These are phyloP conservation scores for Platerodrilus igneus DNA, from an alignment of 2,888 invertebrate genomes.

Conservation along the genomic window DNA sequence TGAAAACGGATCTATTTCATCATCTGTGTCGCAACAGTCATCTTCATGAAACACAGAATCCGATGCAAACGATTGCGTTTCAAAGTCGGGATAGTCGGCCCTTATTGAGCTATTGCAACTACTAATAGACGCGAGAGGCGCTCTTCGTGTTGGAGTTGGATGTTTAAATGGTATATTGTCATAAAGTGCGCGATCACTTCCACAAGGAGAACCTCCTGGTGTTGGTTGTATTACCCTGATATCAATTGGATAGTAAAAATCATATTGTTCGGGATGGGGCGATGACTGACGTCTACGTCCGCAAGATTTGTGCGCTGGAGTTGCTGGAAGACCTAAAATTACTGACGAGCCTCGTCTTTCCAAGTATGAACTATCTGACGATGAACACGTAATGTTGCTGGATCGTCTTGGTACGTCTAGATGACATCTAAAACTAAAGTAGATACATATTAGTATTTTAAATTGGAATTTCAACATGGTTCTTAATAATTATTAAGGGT, in stretches of 20 bases:
- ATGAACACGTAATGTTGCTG: slow-evolving; percentile 80
- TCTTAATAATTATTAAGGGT: too few relatives aligned
- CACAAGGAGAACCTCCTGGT: slow-evolving; percentile 78
- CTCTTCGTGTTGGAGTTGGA: slow-evolving; percentile 52
- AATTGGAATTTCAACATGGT: slow-evolving; percentile 1
- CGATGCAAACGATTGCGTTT: slow-evolving; percentile 64
- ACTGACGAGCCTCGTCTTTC: slow-evolving; percentile 78
- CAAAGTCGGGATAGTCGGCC: slow-evolving; percentile 63
- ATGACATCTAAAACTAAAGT: slow-evolving; percentile 38
- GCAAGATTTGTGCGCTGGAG: slow-evolving; percentile 49
- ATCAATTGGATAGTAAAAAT: slow-evolving; percentile 46
- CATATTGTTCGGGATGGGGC: slow-evolving; percentile 43
- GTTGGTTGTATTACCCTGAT: slow-evolving; percentile 69
- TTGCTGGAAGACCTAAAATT: slow-evolving; percentile 66
- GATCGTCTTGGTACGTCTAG: slow-evolving; percentile 56
- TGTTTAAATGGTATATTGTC: slow-evolving; percentile 37
- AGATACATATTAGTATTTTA: not conserved
- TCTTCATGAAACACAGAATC: slow-evolving; percentile 69
- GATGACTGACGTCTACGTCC: slow-evolving; percentile 45
- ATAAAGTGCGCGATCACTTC: slow-evolving; percentile 60
- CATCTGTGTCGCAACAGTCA: slow-evolving; percentile 69
- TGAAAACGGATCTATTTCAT: slow-evolving; percentile 78
- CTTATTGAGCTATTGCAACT: slow-evolving; percentile 68
- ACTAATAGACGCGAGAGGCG: slow-evolving; percentile 76
- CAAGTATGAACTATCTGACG: slow-evolving; percentile 78